Base-by-base conservation (phyloP, 2,113 vertebrate genomes). In the Elephantulus edwardii region DNA sequence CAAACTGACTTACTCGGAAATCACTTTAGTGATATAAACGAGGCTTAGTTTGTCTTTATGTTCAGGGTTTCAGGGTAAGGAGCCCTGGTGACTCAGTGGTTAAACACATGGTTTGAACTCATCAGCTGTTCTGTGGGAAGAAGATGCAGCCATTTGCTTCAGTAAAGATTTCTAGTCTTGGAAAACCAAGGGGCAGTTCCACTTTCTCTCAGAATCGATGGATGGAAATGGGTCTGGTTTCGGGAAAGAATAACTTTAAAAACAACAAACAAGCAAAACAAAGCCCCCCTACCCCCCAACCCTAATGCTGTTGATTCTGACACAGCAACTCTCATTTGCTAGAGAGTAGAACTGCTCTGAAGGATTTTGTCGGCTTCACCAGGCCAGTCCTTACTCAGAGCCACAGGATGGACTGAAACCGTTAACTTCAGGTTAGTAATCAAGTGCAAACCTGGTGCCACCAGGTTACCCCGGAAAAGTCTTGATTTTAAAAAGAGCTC, bases 1-100 rank as follows among this genome's bases (percentile, higher is more conserved):
- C 94, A 96, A 95, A 91, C 93, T 96, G 93, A 96, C 92, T 86
- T 90, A 88, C 95, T 92, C 94, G 90, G 92, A 97, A 96, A 96
- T 96, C 93, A 95, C 89, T 93, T 94, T 96, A 96, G 94, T 87
- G 94, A 93, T 85, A 93, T 94, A 93, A 96, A 94, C 79, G 95
- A 96, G 84, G 88, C 89, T 95, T 95, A 97, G 90, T 96, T n/a
- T 95, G 90, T 81, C 50, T 54, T 94, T 96, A 97, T 97, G 91
- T 97, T 95, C 95, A 97, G 89, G 93, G 87, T 93, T 95, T 90
- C 90, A 95, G 95, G 95, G 87, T 20, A 68, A 62, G 24, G 60
- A 33, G 9, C 30, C 60, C 30, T 33, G 60, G 19, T 30, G 60
- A 30, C 30, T 12, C 10, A 62, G 60, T 62, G 60, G 60, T 60